These are phyloP conservation scores for Prosopocoilus inquinatus DNA, from an alignment of 2,888 invertebrate genomes.

Conservation along the genomic window DNA sequence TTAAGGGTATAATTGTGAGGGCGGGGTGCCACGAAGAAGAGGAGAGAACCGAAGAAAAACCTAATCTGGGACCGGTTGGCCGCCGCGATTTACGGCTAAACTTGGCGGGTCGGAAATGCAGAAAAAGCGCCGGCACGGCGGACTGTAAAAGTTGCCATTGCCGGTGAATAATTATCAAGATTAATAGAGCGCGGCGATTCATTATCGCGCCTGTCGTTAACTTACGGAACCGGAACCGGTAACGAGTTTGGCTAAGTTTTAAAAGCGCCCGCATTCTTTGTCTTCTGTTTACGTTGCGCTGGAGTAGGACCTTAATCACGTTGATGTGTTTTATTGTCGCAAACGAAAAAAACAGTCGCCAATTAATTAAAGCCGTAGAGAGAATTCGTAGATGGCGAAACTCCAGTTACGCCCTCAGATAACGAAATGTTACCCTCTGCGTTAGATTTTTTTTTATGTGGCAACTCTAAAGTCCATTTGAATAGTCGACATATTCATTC, in stretches of 20 bases:
- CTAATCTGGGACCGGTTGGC: not conserved
- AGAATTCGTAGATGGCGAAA: too few species aligned
- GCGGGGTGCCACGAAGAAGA: not conserved
- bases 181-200: not conserved
- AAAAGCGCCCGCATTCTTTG: not conserved
- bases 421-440: too few species aligned
- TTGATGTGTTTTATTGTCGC: not conserved
- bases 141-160: slow-evolving; percentile 29
- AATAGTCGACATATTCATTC: too few species aligned
- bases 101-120: slow-evolving; percentile 1
- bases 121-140: slow-evolving; percentile 21
- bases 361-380: not conserved
- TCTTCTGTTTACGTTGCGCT: not conserved
- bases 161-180: slow-evolving; percentile 28
- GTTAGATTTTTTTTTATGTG: too few species aligned
- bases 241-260: slow-evolving; percentile 3
- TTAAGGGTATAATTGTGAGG: not conserved
- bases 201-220: slow-evolving; percentile 2
- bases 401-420: too few species aligned
- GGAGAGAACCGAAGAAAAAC: not conserved
- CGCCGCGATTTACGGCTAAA: not conserved
- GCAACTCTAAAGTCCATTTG: too few species aligned
- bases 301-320: not conserved
- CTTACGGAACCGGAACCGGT: slow-evolving; percentile 3
- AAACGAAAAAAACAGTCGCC: not conserved